Evolutionary conservation across 2,113 vertebrate species (phyloP).

Genomic region (Phaethornis superciliosus): DNA sequence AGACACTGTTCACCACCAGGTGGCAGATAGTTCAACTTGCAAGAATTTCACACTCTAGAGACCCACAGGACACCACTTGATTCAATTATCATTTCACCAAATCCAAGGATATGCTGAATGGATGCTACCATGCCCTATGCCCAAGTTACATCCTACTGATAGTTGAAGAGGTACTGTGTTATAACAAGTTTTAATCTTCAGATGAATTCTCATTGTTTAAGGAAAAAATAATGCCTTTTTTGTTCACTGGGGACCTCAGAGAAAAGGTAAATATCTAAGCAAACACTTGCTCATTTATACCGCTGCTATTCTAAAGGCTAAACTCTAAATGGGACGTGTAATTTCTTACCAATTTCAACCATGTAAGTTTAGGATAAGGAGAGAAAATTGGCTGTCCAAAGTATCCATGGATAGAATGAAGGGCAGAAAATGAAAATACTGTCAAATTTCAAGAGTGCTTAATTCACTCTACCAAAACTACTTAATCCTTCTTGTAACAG

Average conservation of each 20-base stretch:
- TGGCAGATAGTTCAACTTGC: not conserved
- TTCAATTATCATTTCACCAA: not conserved
- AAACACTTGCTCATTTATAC: not conserved
- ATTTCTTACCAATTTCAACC: not conserved
- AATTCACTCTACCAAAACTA: not conserved
- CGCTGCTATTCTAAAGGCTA: not conserved
- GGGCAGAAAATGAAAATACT: not conserved
- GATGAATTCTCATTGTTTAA: not conserved
- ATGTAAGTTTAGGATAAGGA: not conserved
- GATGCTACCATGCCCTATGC: not conserved
- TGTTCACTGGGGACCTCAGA: not conserved
- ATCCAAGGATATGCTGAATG: not conserved
- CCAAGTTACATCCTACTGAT: not conserved
- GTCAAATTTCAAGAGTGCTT: not conserved
- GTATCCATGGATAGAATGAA: not conserved
- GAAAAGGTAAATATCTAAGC: not conserved
- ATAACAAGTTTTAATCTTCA: not conserved
- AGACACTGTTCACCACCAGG: slow-evolving; percentile 3
- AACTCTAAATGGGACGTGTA: not conserved
- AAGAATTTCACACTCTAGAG: not conserved
- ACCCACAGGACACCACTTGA: not conserved
- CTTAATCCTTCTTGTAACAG: not conserved
- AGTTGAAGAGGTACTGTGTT: not conserved
- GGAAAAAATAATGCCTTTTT: not conserved
- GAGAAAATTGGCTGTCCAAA: not conserved